Percentiles rank a stretch among this genome's conserved stretches.
phyloP scores from a whole-genome alignment of 2,888 invertebrate species.

The Syrphus vitripennis region DNA sequence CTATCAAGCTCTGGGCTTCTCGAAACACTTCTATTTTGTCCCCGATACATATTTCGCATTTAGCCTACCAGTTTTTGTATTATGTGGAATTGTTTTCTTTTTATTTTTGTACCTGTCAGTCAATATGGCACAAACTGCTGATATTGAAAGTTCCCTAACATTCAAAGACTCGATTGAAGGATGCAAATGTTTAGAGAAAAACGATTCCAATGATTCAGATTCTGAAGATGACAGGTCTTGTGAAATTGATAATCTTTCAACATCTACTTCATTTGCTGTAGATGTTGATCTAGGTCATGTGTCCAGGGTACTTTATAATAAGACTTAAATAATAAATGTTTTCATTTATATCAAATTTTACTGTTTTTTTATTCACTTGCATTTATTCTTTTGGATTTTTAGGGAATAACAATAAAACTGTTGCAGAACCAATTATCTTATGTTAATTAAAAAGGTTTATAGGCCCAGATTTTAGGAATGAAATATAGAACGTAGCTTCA shows the following conservation, averaged over 20 bases:
- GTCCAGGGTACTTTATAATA: conserved; percentile 52
- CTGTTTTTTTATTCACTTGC: too few relatives aligned
- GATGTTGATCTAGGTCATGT: conserved; percentile 60
- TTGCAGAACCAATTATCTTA: too few relatives aligned
- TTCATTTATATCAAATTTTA: background rate
- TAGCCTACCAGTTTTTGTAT: conserved; percentile 55
- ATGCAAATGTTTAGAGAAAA: conserved; percentile 32
- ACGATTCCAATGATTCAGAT: background rate
- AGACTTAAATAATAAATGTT: background rate
- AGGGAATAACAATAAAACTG: too few relatives aligned
- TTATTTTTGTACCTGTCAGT: conserved; percentile 48
- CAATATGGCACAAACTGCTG: conserved; percentile 56
- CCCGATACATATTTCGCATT: conserved; percentile 66
- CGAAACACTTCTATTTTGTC: conserved; percentile 59
- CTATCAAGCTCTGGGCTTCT: conserved; percentile 42
- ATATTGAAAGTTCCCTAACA: conserved; percentile 43
- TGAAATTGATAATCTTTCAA: conserved; percentile 7
- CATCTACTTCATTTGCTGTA: conserved; percentile 41
- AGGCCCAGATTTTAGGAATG: too few relatives aligned
- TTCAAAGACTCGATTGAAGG: conserved; percentile 24
- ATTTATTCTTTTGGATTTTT: too few relatives aligned
- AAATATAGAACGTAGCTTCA: too few relatives aligned
- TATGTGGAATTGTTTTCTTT: conserved; percentile 60
- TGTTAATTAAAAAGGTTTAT: too few relatives aligned
- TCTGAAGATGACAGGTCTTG: background rate